Conservation (phyloP, 2,888 invertebrate genomes). For the Drosophila meridionalis region DNA sequence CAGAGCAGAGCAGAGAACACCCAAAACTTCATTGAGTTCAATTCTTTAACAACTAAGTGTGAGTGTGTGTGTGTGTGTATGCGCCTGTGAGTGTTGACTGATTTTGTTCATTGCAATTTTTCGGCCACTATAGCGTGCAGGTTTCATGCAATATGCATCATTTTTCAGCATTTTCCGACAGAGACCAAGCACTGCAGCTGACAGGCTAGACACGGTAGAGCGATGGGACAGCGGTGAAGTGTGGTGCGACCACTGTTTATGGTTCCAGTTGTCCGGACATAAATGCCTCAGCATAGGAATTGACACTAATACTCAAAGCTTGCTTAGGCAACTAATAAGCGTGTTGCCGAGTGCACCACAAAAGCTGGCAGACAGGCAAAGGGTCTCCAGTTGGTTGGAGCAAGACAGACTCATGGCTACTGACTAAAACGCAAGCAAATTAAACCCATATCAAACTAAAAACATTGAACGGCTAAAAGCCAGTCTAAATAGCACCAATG, state of each 20-base stretch:
- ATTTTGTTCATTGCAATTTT: conserved; percentile 56
- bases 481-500: conserved; percentile 55
- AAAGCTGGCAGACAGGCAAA: conserved; percentile 3
- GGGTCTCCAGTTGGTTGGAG: conserved; percentile 16
- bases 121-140: conserved; percentile 41
- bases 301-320: conserved; percentile 76
- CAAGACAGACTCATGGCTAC: background rate
- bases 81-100: conserved; percentile 34
- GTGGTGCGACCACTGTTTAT: conserved; percentile 11
- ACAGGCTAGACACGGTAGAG: conserved; percentile 23
- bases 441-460: conserved; percentile 70
- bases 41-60: conserved; percentile 45
- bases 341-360: conserved; percentile 51
- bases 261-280: conserved; percentile 34
- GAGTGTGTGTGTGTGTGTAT: background rate
- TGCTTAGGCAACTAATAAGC: conserved; percentile 76
- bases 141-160: conserved; percentile 75
- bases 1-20: background rate
- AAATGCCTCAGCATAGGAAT: conserved; percentile 68
- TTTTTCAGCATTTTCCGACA: conserved; percentile 64
- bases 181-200: conserved; percentile 52
- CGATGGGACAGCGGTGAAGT: background rate
- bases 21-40: conserved; percentile 51
- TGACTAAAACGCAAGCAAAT: conserved; percentile 50
- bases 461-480: conserved; percentile 67